Percentiles rank a stretch among this genome's conserved stretches.
phyloP scores from a whole-genome alignment of 2,797 vertebrate genomes.

The Danio choprae region DNA sequence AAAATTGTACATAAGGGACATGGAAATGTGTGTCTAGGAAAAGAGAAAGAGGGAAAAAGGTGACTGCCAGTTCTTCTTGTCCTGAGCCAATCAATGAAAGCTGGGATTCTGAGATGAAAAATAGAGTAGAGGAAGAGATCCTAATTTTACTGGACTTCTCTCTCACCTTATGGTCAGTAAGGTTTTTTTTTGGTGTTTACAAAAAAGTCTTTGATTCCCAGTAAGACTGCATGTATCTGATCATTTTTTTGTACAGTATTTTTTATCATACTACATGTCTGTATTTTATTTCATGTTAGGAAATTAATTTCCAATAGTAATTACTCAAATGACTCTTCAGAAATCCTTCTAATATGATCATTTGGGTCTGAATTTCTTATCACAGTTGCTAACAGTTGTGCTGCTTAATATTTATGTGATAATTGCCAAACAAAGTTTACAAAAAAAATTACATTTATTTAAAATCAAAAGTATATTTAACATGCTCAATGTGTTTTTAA shows the following conservation, averaged over 20 bases:
- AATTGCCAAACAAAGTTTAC: too few relatives aligned
- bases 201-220: background rate
- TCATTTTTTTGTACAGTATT: background rate
- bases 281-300: too few relatives aligned
- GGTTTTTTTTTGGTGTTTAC: background rate
- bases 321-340: too few relatives aligned
- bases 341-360: too few relatives aligned
- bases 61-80: constrained; percentile 19
- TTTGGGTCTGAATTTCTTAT: too few relatives aligned
- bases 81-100: constrained; percentile 2
- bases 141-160: constrained; percentile 34
- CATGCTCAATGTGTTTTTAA: too few relatives aligned
- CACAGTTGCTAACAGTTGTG: too few relatives aligned
- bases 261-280: too few relatives aligned
- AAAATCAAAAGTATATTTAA: too few relatives aligned
- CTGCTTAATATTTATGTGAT: too few relatives aligned
- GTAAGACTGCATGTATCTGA: background rate
- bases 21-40: background rate
- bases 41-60: background rate
- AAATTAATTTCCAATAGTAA: too few relatives aligned
- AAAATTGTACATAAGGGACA: background rate
- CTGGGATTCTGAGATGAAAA: background rate
- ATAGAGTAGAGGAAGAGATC: background rate
- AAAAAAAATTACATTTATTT: too few relatives aligned
- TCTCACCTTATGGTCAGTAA: constrained; percentile 24